Evolutionary conservation across 2,888 invertebrate genomes (phyloP).

Genomic region (Parascotia fuliginaria): DNA sequence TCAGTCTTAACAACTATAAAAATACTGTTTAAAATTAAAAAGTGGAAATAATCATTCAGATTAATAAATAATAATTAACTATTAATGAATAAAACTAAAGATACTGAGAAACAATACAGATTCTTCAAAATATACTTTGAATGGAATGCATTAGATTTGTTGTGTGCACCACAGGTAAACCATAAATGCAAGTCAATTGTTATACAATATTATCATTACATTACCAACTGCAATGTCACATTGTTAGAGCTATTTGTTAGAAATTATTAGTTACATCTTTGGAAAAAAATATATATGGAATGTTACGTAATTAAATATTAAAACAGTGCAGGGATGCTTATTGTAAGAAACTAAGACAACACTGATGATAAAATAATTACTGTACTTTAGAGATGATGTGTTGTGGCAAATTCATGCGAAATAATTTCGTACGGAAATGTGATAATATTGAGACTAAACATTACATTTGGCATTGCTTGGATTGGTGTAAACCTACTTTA

Average conservation of each 20-base stretch:
- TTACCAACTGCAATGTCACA: background rate
- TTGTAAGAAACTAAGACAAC: slow-evolving; percentile 1
- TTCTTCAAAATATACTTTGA: slow-evolving; percentile 52
- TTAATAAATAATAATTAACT: slow-evolving; percentile 45
- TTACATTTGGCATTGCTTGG: background rate
- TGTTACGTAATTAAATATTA: background rate
- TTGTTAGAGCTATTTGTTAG: slow-evolving; percentile 10
- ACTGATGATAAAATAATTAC: background rate
- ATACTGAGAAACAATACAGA: slow-evolving; percentile 67
- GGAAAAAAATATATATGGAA: slow-evolving; percentile 35
- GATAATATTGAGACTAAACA: slow-evolving; percentile 14
- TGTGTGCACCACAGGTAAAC: slow-evolving; percentile 47
- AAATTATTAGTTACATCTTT: background rate
- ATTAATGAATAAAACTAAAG: slow-evolving; percentile 43
- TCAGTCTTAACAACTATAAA: slow-evolving; percentile 82
- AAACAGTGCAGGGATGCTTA: background rate
- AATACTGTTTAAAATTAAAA: slow-evolving; percentile 76
- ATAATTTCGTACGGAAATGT: background rate
- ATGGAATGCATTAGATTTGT: slow-evolving; percentile 69
- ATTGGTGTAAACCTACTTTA: slow-evolving; percentile 10
- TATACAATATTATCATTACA: slow-evolving; percentile 37
- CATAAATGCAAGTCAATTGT: slow-evolving; percentile 54
- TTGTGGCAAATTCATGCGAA: background rate
- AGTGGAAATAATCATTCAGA: slow-evolving; percentile 55
- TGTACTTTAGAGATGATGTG: slow-evolving; percentile 6